These are phyloP conservation scores for Aselliscus stoliczkanus DNA, from an alignment of 2,797 vertebrate species.

Conservation along the genomic window DNA sequence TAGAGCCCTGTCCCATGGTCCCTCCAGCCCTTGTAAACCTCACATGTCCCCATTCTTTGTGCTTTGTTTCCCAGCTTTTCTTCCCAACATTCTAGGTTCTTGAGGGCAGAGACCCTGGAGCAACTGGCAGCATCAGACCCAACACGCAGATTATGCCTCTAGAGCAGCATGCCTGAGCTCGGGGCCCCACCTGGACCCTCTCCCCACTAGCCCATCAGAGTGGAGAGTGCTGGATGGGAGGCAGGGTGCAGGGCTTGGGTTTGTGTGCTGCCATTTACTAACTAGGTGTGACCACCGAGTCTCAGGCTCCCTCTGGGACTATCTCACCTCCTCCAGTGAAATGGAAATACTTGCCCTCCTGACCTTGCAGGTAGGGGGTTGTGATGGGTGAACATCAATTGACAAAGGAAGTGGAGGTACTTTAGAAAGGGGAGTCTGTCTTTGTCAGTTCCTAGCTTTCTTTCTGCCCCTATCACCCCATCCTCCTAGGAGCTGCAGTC, in stretches of 20 bases:
- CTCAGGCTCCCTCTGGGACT: neutral
- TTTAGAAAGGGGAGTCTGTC: neutral
- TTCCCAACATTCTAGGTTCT: neutral
- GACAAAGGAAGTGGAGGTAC: neutral
- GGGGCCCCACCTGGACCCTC: fast-evolving
- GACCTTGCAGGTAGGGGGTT: neutral
- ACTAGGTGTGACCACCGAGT: neutral
- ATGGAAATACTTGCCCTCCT: neutral
- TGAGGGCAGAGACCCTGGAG: neutral
- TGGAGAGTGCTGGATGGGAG: fast-evolving
- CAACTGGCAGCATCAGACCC: neutral
- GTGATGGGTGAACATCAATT: neutral
- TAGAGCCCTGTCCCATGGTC: neutral
- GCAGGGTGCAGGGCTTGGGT: too few relatives aligned
- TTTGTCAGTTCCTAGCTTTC: neutral
- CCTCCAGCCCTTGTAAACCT: too few relatives aligned
- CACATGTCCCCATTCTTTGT: neutral
- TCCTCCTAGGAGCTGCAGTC: neutral
- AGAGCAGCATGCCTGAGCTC: neutral
- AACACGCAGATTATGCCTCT: neutral
- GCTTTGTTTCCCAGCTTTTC: neutral
- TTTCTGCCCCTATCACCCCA: neutral
- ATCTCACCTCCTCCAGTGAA: too few relatives aligned
- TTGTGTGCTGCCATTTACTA: neutral
- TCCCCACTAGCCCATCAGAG: neutral